Percentiles rank a stretch among this genome's conserved stretches.
Evolutionary conservation across 2,888 invertebrate genomes (phyloP).

Genomic region (Rotaria macrura): DNA sequence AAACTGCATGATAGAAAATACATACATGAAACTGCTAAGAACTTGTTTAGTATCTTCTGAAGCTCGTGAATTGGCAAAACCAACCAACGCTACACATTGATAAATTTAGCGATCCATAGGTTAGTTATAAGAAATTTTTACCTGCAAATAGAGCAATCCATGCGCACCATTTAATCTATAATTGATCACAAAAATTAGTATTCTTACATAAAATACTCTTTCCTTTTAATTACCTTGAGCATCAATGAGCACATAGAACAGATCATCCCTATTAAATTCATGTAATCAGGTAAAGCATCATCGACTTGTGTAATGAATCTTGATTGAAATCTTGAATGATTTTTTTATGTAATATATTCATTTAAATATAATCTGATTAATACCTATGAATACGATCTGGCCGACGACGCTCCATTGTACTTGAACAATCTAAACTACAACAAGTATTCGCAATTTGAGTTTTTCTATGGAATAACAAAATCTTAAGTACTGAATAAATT

Average conservation of each 20-base stretch:
- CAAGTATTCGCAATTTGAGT: too few relatives aligned
- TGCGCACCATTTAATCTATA: constrained; percentile 84
- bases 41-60: constrained; percentile 94
- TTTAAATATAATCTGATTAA: not conserved
- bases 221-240: constrained; percentile 62
- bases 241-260: constrained; percentile 99
- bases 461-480: too few relatives aligned
- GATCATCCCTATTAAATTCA: constrained; percentile 95
- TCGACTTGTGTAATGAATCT: constrained; percentile 53
- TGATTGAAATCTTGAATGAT: not conserved
- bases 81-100: constrained; percentile 92
- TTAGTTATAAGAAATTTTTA: not conserved
- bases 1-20: constrained; percentile 34
- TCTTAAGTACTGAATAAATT: too few relatives aligned
- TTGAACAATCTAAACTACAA: too few relatives aligned
- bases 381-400: not conserved
- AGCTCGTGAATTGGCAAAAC: constrained; percentile 89
- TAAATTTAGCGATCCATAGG: constrained; percentile 52
- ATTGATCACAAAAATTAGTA: constrained; percentile 37
- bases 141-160: constrained; percentile 60
- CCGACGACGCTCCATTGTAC: not conserved
- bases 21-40: constrained; percentile 62
- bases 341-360: not conserved
- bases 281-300: constrained; percentile 93
- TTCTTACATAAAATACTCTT: constrained; percentile 25